phyloP scores from a whole-genome alignment of 2,113 vertebrate species.

The Lichenostomus cassidix region DNA sequence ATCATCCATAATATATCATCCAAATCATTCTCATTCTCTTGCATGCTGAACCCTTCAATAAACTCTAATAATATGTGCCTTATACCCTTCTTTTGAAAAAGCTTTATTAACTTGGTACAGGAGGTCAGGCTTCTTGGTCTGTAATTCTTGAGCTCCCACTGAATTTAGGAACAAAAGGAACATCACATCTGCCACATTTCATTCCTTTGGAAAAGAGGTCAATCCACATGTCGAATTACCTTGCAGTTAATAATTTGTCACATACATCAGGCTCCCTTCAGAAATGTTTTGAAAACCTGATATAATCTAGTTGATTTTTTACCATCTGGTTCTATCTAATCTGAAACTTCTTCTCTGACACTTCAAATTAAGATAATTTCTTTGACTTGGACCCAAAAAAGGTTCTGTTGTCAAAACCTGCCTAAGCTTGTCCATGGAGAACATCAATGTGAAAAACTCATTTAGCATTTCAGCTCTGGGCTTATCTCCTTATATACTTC shows the following conservation, averaged over 20 bases:
- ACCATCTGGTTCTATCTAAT: neutral
- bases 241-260: neutral
- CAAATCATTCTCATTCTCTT: neutral
- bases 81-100: neutral
- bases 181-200: neutral
- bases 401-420: neutral
- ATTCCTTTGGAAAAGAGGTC: neutral
- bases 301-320: slow-evolving; percentile 42
- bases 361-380: neutral
- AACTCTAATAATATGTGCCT: neutral
- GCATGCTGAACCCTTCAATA: neutral
- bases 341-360: slow-evolving; percentile 20
- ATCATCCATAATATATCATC: neutral
- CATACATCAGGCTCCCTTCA: neutral
- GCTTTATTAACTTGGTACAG: neutral
- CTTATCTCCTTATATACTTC: slow-evolving; percentile 15
- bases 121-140: neutral
- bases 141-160: neutral
- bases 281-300: slow-evolving; percentile 26
- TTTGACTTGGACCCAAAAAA: slow-evolving; percentile 18
- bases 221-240: neutral
- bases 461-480: slow-evolving; percentile 42
- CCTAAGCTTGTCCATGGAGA: slow-evolving; percentile 12
- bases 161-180: neutral
- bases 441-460: slow-evolving; percentile 24